Percentiles rank a stretch among this genome's conserved stretches.
phyloP scores from a whole-genome alignment of 2,113 vertebrate genomes.

The Muntiacus reevesi region DNA sequence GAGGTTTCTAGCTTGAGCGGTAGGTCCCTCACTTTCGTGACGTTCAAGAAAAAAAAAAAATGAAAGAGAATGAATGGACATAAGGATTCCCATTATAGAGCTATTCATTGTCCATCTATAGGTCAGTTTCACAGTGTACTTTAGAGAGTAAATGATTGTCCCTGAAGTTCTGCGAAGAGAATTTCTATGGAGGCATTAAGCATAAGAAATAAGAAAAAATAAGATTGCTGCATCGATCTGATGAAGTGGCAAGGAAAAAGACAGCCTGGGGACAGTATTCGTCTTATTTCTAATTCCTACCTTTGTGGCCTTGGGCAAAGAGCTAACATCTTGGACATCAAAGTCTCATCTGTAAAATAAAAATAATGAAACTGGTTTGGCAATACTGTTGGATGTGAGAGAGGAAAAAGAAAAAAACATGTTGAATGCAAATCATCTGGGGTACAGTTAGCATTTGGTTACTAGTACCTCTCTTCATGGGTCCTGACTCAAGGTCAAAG shows the following conservation, averaged over 20 bases:
- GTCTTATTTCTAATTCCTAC: background rate
- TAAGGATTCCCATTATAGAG: background rate
- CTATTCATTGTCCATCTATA: background rate
- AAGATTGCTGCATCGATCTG: accelerated
- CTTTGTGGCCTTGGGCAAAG: background rate
- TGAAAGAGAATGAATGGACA: background rate
- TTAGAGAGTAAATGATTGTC: background rate
- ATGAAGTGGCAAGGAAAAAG: background rate
- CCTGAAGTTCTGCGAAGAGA: background rate
- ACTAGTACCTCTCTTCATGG: background rate
- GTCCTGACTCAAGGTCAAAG: background rate
- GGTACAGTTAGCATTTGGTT: background rate
- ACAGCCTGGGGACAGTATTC: background rate
- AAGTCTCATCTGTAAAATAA: background rate
- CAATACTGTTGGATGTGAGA: background rate
- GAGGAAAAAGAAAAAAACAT: background rate
- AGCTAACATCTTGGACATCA: background rate
- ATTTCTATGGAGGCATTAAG: background rate
- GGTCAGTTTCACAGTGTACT: background rate
- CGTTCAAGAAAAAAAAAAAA: background rate
- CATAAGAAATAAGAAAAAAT: background rate
- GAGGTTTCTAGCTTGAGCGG: background rate
- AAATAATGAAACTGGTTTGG: background rate
- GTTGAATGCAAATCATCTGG: background rate
- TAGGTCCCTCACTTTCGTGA: background rate